phyloP scores from a whole-genome alignment of 2,888 invertebrate species.

The Sepiola atlantica region DNA sequence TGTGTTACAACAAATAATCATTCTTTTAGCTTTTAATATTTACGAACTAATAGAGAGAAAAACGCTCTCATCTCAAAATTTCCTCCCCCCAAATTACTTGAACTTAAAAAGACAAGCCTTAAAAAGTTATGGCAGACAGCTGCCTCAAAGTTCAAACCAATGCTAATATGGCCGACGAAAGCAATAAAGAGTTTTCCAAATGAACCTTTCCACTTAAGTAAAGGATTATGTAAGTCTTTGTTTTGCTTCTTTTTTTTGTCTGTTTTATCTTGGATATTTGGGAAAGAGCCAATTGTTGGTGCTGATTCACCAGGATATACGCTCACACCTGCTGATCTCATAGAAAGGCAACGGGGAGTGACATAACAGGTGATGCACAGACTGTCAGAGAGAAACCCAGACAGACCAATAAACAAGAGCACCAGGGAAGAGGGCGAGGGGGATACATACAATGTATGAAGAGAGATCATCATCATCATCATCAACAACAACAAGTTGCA shows the following conservation, averaged over 20 bases:
- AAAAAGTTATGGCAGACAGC: neutral
- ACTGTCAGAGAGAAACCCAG: neutral
- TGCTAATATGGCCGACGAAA: neutral
- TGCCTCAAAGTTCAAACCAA: slow-evolving; percentile 1
- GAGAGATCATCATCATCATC: neutral
- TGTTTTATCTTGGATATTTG: neutral
- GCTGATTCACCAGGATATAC: slow-evolving; percentile 9
- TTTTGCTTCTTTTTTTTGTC: too few relatives aligned
- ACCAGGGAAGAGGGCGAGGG: neutral
- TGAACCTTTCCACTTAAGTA: neutral
- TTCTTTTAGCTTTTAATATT: neutral
- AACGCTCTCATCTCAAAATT: neutral
- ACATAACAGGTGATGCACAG: slow-evolving; percentile 32
- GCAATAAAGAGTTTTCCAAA: neutral
- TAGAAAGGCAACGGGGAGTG: neutral
- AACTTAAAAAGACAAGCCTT: neutral
- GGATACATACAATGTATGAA: neutral
- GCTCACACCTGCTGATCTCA: neutral
- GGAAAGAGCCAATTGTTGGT: neutral
- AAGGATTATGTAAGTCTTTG: neutral
- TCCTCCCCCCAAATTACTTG: neutral
- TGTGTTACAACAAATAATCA: neutral
- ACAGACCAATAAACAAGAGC: neutral
- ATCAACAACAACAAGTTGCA: neutral
- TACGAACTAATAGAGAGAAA: neutral